A percentile compares a stretch with the other conserved stretches of the same genome.
phyloP scores from a whole-genome alignment of 2,888 invertebrate genomes.

The Lochmaea crataegi region DNA sequence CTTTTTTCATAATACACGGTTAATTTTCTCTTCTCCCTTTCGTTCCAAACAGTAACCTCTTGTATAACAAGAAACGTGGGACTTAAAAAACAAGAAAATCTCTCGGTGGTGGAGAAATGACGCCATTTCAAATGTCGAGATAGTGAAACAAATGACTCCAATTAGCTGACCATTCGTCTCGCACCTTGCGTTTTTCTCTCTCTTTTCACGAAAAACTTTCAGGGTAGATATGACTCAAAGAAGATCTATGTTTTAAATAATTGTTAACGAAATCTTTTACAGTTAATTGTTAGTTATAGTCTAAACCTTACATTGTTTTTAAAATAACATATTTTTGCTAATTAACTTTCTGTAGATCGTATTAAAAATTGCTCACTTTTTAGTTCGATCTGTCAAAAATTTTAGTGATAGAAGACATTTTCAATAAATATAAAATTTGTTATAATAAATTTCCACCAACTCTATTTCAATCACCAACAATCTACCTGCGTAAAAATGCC shows the following conservation, averaged over 20 bases:
- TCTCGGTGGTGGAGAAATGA: slow-evolving; percentile 40
- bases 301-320: too few species aligned
- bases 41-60: slow-evolving; percentile 16
- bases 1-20: neutral
- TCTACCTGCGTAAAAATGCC: slow-evolving; percentile 36
- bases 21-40: neutral
- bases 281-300: too few species aligned
- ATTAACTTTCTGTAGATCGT: too few species aligned
- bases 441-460: too few species aligned
- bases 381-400: too few species aligned
- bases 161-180: slow-evolving; percentile 61
- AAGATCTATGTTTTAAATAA: slow-evolving; percentile 8
- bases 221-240: neutral
- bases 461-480: neutral
- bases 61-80: slow-evolving; percentile 36
- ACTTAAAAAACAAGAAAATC: slow-evolving; percentile 42
- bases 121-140: slow-evolving; percentile 54
- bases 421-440: too few species aligned
- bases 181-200: slow-evolving; percentile 56
- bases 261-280: neutral
- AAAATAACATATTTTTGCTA: too few species aligned
- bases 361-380: too few species aligned
- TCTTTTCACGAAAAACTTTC: slow-evolving; percentile 3
- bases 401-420: too few species aligned
- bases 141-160: slow-evolving; percentile 60